Percentiles rank a stretch among this genome's conserved stretches.
These are phyloP conservation scores for Stratiomys singularior DNA, from an alignment of 2,888 invertebrate species.

Conservation along the genomic window DNA sequence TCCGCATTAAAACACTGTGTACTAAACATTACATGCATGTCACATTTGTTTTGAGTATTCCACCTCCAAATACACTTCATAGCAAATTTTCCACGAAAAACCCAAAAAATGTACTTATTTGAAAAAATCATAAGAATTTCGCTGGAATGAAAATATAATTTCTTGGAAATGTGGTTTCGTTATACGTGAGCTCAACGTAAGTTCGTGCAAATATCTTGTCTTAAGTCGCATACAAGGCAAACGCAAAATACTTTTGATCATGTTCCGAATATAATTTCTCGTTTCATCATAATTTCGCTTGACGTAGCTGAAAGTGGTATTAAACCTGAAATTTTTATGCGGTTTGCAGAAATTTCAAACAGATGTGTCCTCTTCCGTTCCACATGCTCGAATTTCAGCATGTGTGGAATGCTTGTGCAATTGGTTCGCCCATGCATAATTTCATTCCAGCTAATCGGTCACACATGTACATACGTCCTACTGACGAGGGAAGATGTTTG, in stretches of 20 bases:
- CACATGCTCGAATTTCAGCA: neutral
- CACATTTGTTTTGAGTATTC: no score
- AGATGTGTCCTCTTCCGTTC: constrained; percentile 10
- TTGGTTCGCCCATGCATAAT: constrained; percentile 37
- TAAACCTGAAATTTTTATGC: constrained; percentile 36
- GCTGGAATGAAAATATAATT: no score
- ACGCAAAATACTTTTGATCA: constrained; percentile 11
- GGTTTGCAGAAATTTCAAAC: constrained; percentile 27
- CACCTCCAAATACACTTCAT: no score
- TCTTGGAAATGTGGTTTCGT: no score
- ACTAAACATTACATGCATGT: no score
- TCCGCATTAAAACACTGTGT: no score
- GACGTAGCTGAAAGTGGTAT: neutral
- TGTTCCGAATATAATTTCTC: constrained; percentile 25
- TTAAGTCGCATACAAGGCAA: neutral
- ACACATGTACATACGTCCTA: constrained; percentile 16
- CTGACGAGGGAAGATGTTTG: neutral
- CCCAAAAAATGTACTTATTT: no score
- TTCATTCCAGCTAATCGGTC: constrained; percentile 45
- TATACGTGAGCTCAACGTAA: no score
- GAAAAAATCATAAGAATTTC: no score
- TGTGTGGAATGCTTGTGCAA: neutral
- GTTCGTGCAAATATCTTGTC: no score
- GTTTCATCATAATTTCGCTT: constrained; percentile 25
- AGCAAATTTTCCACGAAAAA: no score